Evolutionary conservation across 30 jellyfish, hydroid and myxozoan species (phyloP), one percentile per base, ranked within the genome.

Genomic region (Hydra vulgaris): DNA sequence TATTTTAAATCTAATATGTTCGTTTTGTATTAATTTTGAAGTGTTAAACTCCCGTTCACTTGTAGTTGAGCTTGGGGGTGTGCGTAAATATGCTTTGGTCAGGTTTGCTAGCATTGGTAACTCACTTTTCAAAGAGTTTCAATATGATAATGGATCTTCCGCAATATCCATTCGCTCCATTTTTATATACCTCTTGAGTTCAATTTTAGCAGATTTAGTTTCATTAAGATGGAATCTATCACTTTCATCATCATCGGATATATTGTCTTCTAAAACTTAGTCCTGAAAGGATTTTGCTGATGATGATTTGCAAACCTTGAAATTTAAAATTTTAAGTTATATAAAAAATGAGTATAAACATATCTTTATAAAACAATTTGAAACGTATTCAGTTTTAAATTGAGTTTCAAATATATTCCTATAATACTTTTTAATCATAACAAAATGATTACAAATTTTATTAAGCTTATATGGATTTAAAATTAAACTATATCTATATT

Each of bases 61-160:
- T 89, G 96, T 84, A n/a, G n/a, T n/a, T n/a, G n/a, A 81, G 21
- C 80, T 88, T 8, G 79, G 85, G 69, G 82, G 81, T 68, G 89
- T 83, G 23, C 92, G 84, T 19, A 86, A 92, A 53, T 88, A 94
- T 61, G 84, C 84, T 55, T 95, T 84, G 40, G 81, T 92, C 95
- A 89, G 81, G 96, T 82, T 70, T 21, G 73, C 82, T 74, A 95
- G 95, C 24, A 73, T 89, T 19, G 92, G 95, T 40, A 40, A 40
- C 5, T 40, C 61, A 40, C 12, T 40, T 40, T 40, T 40, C 61
- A 40, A 3, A 40, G 61, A 40, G 61, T 40, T 40, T 12, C 61
- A 40, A 12, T 40, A 40, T 40, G 12, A 40, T 12, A 40, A 40
- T 5, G 61, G 61, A 40, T 40, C 61, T 40, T 40, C 61, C 61